These are phyloP conservation scores for Parnassius mnemosyne DNA, from an alignment of 2,888 invertebrate genomes.

Conservation along the genomic window DNA sequence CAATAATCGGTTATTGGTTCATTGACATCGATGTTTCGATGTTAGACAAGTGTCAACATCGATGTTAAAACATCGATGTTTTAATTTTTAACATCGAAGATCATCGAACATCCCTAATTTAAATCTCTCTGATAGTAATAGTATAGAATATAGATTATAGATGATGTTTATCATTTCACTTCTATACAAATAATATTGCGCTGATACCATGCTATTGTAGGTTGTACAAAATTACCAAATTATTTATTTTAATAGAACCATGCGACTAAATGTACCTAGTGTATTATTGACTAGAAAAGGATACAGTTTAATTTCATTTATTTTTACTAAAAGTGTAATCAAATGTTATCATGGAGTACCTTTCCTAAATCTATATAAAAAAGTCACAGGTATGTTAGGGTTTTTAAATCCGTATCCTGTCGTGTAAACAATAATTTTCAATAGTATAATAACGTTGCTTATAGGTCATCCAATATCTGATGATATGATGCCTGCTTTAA, in stretches of 20 bases:
- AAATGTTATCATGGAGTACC: slow-evolving; percentile 45
- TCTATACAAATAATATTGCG: too few species aligned
- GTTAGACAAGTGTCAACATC: too few species aligned
- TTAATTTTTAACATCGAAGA: too few species aligned
- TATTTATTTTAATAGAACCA: background rate
- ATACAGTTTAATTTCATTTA: slow-evolving; percentile 6
- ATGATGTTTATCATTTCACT: too few species aligned
- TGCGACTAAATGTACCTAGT: slow-evolving; percentile 10
- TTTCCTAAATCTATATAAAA: slow-evolving; percentile 58
- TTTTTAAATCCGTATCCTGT: background rate
- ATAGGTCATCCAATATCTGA: slow-evolving; percentile 51
- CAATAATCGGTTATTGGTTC: too few species aligned
- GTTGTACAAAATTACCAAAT: background rate
- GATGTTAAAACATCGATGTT: too few species aligned
- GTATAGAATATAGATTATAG: too few species aligned
- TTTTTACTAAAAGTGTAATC: slow-evolving; percentile 10
- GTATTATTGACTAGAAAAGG: slow-evolving; percentile 3
- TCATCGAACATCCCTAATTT: too few species aligned
- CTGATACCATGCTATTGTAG: too few species aligned
- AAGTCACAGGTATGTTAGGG: slow-evolving; percentile 51
- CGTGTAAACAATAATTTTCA: background rate
- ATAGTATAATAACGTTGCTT: slow-evolving; percentile 15
- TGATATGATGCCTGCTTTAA: slow-evolving; percentile 41
- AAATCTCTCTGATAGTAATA: too few species aligned
- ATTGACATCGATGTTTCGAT: too few species aligned